Conservation (phyloP, 1,140 invertebrate genomes). For the Medauroidea extradentata region DNA sequence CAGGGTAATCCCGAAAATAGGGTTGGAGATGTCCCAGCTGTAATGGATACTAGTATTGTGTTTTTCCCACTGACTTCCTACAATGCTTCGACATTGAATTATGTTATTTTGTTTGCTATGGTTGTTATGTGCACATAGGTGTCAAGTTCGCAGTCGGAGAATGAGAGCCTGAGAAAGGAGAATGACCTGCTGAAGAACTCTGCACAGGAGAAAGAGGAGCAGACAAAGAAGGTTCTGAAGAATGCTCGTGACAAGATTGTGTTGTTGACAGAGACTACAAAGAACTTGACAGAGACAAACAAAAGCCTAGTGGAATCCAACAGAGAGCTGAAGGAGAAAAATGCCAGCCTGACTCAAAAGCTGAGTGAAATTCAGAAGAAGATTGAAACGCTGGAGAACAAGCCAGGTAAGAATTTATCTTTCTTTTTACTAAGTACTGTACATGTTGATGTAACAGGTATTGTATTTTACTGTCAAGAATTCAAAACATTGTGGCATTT, state of each 20-base stretch:
- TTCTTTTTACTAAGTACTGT: too few relatives aligned
- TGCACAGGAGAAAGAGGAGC: slow-evolving; percentile 63
- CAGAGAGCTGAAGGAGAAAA: slow-evolving; percentile 48
- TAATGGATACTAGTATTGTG: too few relatives aligned
- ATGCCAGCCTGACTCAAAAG: slow-evolving; percentile 13
- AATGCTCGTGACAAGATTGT: slow-evolving; percentile 66
- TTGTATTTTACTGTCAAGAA: too few relatives aligned
- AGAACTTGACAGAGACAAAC: slow-evolving; percentile 22
- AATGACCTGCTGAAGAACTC: slow-evolving; percentile 61
- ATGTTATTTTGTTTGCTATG: too few relatives aligned
- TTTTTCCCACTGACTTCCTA: too few relatives aligned
- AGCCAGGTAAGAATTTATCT: neutral
- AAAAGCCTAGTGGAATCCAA: slow-evolving; percentile 56
- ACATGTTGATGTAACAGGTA: too few relatives aligned
- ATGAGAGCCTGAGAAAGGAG: slow-evolving; percentile 63
- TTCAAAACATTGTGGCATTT: too few relatives aligned
- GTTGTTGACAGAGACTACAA: slow-evolving; percentile 61
- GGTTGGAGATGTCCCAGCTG: too few relatives aligned
- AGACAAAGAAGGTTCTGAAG: slow-evolving; percentile 67
- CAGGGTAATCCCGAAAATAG: too few relatives aligned
- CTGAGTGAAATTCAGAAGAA: slow-evolving; percentile 38
- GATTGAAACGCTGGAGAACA: slow-evolving; percentile 5
- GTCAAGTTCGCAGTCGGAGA: slow-evolving; percentile 52
- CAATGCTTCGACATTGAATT: too few relatives aligned
- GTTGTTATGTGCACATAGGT: slow-evolving; percentile 43